Percentiles rank a stretch among this genome's conserved stretches.
Evolutionary conservation across 2,888 invertebrate species (phyloP).

Genomic region (Tetragonisca angustula): DNA sequence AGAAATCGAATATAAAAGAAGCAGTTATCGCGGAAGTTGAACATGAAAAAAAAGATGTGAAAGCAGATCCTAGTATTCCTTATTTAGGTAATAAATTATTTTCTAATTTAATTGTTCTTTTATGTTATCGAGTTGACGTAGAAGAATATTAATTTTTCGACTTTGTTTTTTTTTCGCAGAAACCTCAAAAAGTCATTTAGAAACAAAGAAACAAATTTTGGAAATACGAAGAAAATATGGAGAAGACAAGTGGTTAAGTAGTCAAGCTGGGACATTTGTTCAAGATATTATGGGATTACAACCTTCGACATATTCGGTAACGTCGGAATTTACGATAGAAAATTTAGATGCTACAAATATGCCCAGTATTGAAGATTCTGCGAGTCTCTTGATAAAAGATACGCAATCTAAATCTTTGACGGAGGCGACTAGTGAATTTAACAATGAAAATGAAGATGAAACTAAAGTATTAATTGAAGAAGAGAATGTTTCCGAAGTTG

Average conservation of each 20-base stretch:
- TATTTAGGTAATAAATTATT: slow-evolving; percentile 67
- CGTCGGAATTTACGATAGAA: slow-evolving; percentile 68
- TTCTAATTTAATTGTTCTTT: not conserved
- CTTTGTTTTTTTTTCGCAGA: slow-evolving; percentile 62
- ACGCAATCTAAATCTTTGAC: not conserved
- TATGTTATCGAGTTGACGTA: not conserved
- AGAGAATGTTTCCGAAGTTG: slow-evolving; percentile 38
- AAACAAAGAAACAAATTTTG: slow-evolving; percentile 87
- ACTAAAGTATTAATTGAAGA: slow-evolving; percentile 27
- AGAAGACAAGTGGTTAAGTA: slow-evolving; percentile 86
- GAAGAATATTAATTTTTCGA: not conserved
- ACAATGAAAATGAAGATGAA: slow-evolving; percentile 1
- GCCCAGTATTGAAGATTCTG: slow-evolving; percentile 10
- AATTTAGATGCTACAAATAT: slow-evolving; percentile 21
- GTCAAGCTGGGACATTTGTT: slow-evolving; percentile 85
- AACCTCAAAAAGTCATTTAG: slow-evolving; percentile 85
- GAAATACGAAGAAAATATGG: slow-evolving; percentile 86
- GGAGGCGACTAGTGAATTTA: slow-evolving; percentile 11
- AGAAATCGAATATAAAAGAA: slow-evolving; percentile 81
- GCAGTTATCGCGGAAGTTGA: slow-evolving; percentile 84
- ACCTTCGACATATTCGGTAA: slow-evolving; percentile 68
- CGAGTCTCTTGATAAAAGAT: slow-evolving; percentile 7
- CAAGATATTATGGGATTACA: slow-evolving; percentile 86
- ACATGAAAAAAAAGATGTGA: slow-evolving; percentile 80
- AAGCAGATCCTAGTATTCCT: slow-evolving; percentile 71